Base-by-base conservation (phyloP, 2,888 invertebrate genomes). In the Parnassius mnemosyne region DNA sequence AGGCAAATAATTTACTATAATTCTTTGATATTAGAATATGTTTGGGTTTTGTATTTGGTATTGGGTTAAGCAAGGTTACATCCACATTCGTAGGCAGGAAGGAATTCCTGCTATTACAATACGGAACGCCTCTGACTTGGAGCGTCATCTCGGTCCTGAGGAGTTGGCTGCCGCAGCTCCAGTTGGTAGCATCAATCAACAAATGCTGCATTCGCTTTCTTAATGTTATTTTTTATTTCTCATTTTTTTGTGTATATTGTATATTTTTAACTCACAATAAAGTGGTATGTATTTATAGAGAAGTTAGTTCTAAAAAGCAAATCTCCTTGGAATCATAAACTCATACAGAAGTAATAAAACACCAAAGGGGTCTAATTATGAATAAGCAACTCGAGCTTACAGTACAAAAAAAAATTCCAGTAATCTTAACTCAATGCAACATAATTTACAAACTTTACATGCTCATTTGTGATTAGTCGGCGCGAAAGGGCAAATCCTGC, bases 401-500 rank as follows among this genome's bases (percentile, higher is more conserved):
- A 78, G 82, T 85, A 82, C 67, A n/a, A n/a, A 71, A 83, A 89
- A 88, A 87, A 69, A 85, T 87, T 83, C 73, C 78, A 81, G 82
- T 81, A 82, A 84, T 84, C 84, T 81, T 84, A 86, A 85, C 87
- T 89, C 81, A 88, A 87, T 87, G 88, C 84, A 87, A 88, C 85
- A 89, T 90, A 90, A 90, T 90, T 90, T 89, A 91, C 87, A 77
- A 85, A 84, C 88, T 87, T 89, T 89, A 91, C 90, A 90, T 90
- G 90, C 90, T 87, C 87, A 89, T 89, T 90, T 90, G 87, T 89
- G 90, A 91, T 90, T 90, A 90, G 89, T 78, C 82, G 91, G 91
- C 88, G 91, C 90, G 91, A 91, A 91, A 91, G 89, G 91, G 90
- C 89, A 91, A 91, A 89, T 90, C 89, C 89, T 87, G 87, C 89